Evolutionary conservation across 2,888 invertebrate species (phyloP).

Genomic region (Diadromus collaris): DNA sequence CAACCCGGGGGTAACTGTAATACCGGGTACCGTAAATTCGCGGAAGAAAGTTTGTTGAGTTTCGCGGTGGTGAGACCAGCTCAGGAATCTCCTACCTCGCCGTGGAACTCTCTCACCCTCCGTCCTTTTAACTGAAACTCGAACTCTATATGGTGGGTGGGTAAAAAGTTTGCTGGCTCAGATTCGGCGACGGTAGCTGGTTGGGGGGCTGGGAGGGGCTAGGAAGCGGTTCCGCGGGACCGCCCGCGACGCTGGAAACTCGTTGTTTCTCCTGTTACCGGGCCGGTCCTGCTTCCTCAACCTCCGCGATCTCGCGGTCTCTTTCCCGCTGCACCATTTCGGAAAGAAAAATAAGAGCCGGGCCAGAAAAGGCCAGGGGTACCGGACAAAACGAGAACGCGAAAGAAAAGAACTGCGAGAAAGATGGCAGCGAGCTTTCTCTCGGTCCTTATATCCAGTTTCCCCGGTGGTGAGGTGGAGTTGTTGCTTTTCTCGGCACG

Average conservation of each 20-base stretch:
- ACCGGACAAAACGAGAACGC: background rate
- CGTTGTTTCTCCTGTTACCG: constrained; percentile 55
- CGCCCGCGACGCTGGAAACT: constrained; percentile 34
- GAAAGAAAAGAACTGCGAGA: constrained; percentile 10
- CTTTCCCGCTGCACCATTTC: constrained; percentile 18
- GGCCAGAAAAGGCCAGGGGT: constrained; percentile 26
- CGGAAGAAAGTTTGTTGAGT: constrained; percentile 46
- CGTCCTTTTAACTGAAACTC: constrained; percentile 14
- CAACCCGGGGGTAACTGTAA: constrained; percentile 27
- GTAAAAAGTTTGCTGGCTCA: constrained; percentile 45
- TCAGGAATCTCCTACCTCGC: constrained; percentile 24
- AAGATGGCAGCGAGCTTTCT: constrained; percentile 11
- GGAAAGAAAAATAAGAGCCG: constrained; percentile 38
- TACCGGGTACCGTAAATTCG: constrained; percentile 50
- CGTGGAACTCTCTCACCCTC: background rate
- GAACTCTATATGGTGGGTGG: constrained; percentile 27
- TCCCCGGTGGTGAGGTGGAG: constrained; percentile 11
- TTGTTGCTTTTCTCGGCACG: constrained; percentile 55
- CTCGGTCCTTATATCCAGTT: background rate
- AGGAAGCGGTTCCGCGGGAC: constrained; percentile 22
- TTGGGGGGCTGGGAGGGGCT: background rate
- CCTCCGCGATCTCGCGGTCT: background rate
- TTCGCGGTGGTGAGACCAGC: background rate
- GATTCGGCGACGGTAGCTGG: constrained; percentile 29
- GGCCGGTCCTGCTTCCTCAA: constrained; percentile 26